Percentiles rank a stretch among this genome's conserved stretches.
Evolutionary conservation across 2,888 invertebrate genomes (phyloP).

Genomic region (Drosophila demipolita): DNA sequence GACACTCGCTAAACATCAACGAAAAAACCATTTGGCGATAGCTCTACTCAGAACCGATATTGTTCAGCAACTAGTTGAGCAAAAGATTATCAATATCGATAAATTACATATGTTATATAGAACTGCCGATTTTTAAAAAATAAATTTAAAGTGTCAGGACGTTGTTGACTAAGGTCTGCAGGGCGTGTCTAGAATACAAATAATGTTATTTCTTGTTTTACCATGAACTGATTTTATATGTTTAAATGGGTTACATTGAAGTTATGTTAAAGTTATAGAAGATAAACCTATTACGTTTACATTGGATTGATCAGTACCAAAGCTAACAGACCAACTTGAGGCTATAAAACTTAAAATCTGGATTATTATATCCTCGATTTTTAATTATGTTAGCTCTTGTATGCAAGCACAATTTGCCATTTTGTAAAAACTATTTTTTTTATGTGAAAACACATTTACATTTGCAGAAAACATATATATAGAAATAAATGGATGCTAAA

Average conservation of each 20-base stretch:
- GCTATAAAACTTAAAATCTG: background rate
- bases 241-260: background rate
- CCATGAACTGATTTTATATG: background rate
- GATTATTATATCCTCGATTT: background rate
- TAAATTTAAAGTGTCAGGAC: background rate
- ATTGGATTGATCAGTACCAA: background rate
- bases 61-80: background rate
- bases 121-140: background rate
- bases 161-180: background rate
- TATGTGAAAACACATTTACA: conserved; percentile 1
- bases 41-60: background rate
- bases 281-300: background rate
- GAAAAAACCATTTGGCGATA: background rate
- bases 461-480: background rate
- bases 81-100: background rate
- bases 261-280: background rate
- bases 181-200: background rate
- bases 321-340: background rate
- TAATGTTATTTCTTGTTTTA: background rate
- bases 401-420: background rate
- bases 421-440: conserved; percentile 1
- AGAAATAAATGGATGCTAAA: conserved; percentile 2
- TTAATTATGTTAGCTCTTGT: background rate
- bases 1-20: background rate
- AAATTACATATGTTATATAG: background rate